These are phyloP conservation scores for Notospermus geniculatus DNA, from an alignment of 1,140 invertebrate genomes.

Conservation along the genomic window DNA sequence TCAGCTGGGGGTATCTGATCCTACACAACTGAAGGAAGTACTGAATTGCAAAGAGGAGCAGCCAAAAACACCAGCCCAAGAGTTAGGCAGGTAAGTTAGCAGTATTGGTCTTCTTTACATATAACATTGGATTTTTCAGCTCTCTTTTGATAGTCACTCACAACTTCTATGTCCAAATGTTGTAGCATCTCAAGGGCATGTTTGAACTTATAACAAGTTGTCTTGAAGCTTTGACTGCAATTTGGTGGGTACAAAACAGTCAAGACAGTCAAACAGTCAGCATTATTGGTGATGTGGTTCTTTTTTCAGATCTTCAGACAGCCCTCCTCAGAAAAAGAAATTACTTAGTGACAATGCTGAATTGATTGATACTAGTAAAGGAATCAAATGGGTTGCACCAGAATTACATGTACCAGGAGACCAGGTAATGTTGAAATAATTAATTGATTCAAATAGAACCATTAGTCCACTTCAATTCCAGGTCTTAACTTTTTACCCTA, in stretches of 20 bases:
- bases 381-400: no score
- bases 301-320: no score
- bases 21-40: slow-evolving; percentile 30
- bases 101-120: background rate
- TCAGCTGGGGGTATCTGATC: slow-evolving; percentile 44
- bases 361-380: no score
- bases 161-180: background rate
- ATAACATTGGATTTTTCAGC: background rate
- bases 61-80: slow-evolving; percentile 21
- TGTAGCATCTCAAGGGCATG: background rate
- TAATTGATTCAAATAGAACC: no score
- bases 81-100: background rate
- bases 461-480: no score
- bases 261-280: no score
- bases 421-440: no score
- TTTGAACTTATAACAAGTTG: background rate
- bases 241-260: background rate
- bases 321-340: no score
- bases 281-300: no score
- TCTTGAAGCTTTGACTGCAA: background rate
- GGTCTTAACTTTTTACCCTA: no score
- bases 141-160: background rate
- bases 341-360: no score
- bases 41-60: slow-evolving; percentile 26
- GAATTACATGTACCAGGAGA: no score